Conservation (phyloP, 1,140 invertebrate genomes). For the Hetaerina americana region DNA sequence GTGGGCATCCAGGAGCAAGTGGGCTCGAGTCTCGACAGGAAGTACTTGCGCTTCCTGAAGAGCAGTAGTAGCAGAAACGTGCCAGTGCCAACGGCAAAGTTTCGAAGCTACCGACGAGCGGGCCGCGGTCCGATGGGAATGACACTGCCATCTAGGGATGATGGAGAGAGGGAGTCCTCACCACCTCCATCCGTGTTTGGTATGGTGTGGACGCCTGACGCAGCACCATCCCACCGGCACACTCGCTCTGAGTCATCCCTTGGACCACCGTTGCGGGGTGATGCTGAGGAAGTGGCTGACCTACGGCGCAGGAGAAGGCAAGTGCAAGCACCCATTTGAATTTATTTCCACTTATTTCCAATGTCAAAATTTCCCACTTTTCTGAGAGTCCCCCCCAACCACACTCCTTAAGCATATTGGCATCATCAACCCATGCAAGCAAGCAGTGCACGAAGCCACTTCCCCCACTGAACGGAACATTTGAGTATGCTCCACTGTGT, state of each 20-base stretch:
- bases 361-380: no score
- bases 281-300: background rate
- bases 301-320: background rate
- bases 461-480: no score
- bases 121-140: no score
- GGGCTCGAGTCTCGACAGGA: constrained; percentile 56
- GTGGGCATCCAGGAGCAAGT: constrained; percentile 14
- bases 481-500: no score
- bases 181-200: background rate
- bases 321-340: no score
- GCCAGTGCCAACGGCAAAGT: constrained; percentile 62
- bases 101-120: constrained; percentile 52
- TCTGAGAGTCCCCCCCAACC: no score
- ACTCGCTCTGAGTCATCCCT: background rate
- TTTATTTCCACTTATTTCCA: background rate
- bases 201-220: background rate
- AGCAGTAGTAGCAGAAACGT: constrained; percentile 40
- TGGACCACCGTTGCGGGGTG: background rate
- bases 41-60: constrained; percentile 48
- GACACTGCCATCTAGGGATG: background rate
- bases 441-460: no score
- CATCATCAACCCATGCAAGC: no score
- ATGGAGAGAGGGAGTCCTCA: background rate
- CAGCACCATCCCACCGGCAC: background rate
- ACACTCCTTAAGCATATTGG: no score